Evolutionary conservation across 2,113 vertebrate genomes (phyloP).

Genomic region (Sinocyclocheilus maitianheensis): DNA sequence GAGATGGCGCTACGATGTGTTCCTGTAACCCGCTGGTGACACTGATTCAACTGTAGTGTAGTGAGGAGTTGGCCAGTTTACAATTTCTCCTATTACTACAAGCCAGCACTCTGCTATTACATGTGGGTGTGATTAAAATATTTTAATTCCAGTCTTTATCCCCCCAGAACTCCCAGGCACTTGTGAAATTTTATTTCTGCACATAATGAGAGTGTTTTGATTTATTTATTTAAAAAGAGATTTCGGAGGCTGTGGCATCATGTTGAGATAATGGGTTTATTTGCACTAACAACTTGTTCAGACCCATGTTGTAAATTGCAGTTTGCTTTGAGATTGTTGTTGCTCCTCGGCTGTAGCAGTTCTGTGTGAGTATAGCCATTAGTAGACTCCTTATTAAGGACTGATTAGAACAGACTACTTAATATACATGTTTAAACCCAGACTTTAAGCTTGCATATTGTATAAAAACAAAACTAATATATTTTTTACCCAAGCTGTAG

Average conservation of each 20-base stretch:
- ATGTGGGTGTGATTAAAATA: constrained; percentile 57
- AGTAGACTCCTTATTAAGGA: constrained; percentile 44
- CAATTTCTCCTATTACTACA: constrained; percentile 34
- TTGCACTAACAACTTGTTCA: constrained; percentile 58
- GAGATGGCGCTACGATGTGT: background rate
- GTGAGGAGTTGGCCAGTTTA: constrained; percentile 26
- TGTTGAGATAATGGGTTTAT: constrained; percentile 60
- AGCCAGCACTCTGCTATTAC: constrained; percentile 38
- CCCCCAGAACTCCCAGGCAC: constrained; percentile 48
- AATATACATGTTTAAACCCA: constrained; percentile 30
- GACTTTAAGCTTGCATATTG: background rate
- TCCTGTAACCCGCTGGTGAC: constrained; percentile 21
- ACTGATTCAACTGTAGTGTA: constrained; percentile 25
- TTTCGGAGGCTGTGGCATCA: constrained; percentile 48
- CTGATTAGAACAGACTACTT: constrained; percentile 38
- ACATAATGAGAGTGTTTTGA: constrained; percentile 55
- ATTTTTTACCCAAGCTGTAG: background rate
- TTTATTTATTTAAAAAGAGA: constrained; percentile 57
- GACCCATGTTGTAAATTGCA: constrained; percentile 57
- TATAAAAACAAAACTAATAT: background rate
- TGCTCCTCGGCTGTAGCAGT: constrained; percentile 13
- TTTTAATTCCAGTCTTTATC: constrained; percentile 50
- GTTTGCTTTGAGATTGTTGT: constrained; percentile 39
- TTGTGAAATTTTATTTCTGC: constrained; percentile 48
- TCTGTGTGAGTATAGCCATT: constrained; percentile 39